phyloP scores from a whole-genome alignment of 2,113 vertebrate genomes.

The Oenanthe melanoleuca region DNA sequence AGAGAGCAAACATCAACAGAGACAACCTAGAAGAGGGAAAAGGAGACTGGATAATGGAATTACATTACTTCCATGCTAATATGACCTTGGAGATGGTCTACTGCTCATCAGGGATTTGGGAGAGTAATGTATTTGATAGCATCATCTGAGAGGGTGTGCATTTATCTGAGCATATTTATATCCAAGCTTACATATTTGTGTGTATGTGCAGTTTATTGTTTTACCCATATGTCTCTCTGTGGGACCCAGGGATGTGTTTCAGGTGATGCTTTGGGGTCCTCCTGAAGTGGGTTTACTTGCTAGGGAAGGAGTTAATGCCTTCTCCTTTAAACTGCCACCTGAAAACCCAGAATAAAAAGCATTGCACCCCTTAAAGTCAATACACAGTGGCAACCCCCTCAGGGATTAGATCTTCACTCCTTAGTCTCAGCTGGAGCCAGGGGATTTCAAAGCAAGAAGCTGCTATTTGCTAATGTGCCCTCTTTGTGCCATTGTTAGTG shows the following conservation, averaged over 20 bases:
- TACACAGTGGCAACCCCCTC: not conserved
- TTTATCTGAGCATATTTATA: not conserved
- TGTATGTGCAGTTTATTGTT: not conserved
- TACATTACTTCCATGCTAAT: not conserved
- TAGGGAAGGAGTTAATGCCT: not conserved
- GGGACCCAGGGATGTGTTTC: not conserved
- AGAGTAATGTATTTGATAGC: conserved; percentile 22
- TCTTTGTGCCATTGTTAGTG: not conserved
- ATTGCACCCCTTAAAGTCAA: not conserved
- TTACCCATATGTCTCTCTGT: not conserved
- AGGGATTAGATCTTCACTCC: not conserved
- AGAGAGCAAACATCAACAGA: not conserved
- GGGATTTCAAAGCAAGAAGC: not conserved
- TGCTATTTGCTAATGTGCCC: not conserved
- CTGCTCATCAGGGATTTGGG: conserved; percentile 13
- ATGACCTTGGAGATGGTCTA: conserved; percentile 40
- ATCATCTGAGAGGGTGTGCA: not conserved
- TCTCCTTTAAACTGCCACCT: not conserved
- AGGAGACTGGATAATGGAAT: conserved; percentile 6
- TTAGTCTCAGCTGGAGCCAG: not conserved
- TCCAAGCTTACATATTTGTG: not conserved
- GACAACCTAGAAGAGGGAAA: not conserved
- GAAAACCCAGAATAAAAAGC: not conserved
- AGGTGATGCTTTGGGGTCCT: not conserved
- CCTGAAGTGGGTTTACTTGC: not conserved